Conservation (phyloP, 2,888 invertebrate genomes). For the Scaptomyza parva region DNA sequence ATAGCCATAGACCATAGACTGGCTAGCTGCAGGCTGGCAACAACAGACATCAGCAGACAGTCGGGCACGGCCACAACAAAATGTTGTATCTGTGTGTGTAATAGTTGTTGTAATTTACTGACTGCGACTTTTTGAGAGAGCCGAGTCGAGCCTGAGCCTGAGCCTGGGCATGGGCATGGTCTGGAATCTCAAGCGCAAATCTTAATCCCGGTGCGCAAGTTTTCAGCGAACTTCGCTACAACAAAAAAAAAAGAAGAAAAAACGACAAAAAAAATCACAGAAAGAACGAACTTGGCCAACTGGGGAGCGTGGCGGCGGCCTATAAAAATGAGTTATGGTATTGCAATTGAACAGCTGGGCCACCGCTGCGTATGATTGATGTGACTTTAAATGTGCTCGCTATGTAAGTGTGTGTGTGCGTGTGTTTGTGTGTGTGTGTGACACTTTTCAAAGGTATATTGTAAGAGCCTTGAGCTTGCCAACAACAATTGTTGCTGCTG, state of each 20-base stretch:
- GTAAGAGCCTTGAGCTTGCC: constrained; percentile 41
- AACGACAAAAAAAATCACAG: too few species aligned
- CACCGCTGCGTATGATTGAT: constrained; percentile 82
- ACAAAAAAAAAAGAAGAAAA: background rate
- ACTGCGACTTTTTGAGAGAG: constrained; percentile 47
- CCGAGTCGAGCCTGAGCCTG: too few species aligned
- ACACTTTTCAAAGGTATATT: constrained; percentile 61
- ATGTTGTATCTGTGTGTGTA: constrained; percentile 53
- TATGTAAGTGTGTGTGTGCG: constrained; percentile 4
- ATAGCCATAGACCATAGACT: constrained; percentile 40
- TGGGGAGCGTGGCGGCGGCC: constrained; percentile 64
- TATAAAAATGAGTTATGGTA: constrained; percentile 80
- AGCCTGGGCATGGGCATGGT: too few species aligned
- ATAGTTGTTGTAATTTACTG: constrained; percentile 82
- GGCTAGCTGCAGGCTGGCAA: constrained; percentile 19
- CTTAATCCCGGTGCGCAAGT: constrained; percentile 82
- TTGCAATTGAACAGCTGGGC: constrained; percentile 81
- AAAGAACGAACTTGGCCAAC: constrained; percentile 25
- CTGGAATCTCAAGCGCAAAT: constrained; percentile 77
- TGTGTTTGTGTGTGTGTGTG: constrained; percentile 29
- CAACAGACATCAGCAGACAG: constrained; percentile 43
- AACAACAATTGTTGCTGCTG: constrained; percentile 7
- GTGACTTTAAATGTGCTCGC: constrained; percentile 68
- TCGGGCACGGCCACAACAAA: constrained; percentile 43
- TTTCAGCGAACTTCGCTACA: constrained; percentile 73